phyloP scores from a whole-genome alignment of 1,140 invertebrate species.

The Calephelis virginiensis region DNA sequence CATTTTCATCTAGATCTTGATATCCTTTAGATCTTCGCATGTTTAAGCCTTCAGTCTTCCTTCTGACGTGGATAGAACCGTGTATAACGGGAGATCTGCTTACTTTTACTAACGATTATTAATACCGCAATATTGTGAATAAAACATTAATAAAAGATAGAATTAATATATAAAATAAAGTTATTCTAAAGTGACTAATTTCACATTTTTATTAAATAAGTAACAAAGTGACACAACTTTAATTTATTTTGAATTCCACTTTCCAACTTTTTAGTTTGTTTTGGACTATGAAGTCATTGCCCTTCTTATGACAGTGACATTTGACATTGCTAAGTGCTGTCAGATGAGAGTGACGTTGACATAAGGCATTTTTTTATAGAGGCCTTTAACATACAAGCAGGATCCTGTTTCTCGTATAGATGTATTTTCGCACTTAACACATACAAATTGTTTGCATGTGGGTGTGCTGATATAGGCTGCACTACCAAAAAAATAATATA shows the following conservation, averaged over 20 bases:
- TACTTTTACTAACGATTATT: conserved; percentile 18
- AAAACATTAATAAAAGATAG: neutral
- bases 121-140: neutral
- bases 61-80: conserved; percentile 52
- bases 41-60: conserved; percentile 11
- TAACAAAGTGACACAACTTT: neutral
- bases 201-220: neutral
- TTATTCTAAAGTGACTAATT: neutral
- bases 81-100: conserved; percentile 47
- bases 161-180: neutral
- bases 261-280: conserved; percentile 17
- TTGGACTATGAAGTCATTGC: conserved; percentile 19
- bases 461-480: no score
- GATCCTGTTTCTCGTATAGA: no score
- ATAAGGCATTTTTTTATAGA: no score
- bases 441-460: no score
- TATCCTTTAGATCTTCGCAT: conserved; percentile 74
- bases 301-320: neutral
- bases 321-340: no score
- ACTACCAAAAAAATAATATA: no score
- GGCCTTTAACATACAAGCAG: no score
- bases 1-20: conserved; percentile 73
- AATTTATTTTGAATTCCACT: conserved; percentile 19
- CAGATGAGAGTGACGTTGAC: no score
- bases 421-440: no score